These are phyloP conservation scores for Latrodectus elegans DNA, from an alignment of 2,888 invertebrate genomes.

Conservation along the genomic window DNA sequence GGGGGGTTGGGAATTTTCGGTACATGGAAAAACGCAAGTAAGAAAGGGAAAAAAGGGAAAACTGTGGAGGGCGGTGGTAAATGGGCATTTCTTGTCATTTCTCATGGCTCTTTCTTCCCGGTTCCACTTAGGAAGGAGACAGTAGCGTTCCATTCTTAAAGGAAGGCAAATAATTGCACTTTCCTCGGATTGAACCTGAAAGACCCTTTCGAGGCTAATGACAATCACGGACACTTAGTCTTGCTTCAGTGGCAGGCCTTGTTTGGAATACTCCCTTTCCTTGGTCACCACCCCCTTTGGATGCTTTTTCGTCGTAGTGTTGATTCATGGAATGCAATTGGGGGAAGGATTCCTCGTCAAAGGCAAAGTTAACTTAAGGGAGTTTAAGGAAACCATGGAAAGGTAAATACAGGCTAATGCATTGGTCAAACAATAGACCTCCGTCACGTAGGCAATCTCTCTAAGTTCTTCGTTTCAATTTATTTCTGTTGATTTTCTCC, in stretches of 20 bases:
- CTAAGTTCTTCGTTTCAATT: conserved; percentile 4
- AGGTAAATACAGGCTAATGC: conserved; percentile 39
- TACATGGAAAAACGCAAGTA: not conserved
- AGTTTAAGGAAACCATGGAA: not conserved
- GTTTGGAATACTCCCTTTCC: conserved; percentile 13
- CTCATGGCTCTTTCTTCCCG: conserved; percentile 12
- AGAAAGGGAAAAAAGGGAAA: not conserved
- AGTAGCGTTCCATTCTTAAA: conserved; percentile 39
- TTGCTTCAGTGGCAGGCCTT: conserved; percentile 22
- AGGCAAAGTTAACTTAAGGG: not conserved
- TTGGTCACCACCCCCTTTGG: not conserved
- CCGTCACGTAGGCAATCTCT: conserved; percentile 32
- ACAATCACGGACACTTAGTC: conserved; percentile 53
- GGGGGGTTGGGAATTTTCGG: not conserved
- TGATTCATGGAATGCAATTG: conserved; percentile 1
- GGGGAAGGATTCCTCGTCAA: not conserved
- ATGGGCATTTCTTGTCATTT: conserved; percentile 58
- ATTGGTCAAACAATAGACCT: not conserved
- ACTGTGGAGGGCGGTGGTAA: conserved; percentile 20
- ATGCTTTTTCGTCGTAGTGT: not conserved
- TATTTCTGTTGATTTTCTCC: not conserved
- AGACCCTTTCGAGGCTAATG: conserved; percentile 47
- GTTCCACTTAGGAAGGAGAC: conserved; percentile 3
- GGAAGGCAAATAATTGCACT: conserved; percentile 63
- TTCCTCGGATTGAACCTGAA: conserved; percentile 55